Conservation (phyloP, 2,113 vertebrate species). For the Cyprinus carpio region DNA sequence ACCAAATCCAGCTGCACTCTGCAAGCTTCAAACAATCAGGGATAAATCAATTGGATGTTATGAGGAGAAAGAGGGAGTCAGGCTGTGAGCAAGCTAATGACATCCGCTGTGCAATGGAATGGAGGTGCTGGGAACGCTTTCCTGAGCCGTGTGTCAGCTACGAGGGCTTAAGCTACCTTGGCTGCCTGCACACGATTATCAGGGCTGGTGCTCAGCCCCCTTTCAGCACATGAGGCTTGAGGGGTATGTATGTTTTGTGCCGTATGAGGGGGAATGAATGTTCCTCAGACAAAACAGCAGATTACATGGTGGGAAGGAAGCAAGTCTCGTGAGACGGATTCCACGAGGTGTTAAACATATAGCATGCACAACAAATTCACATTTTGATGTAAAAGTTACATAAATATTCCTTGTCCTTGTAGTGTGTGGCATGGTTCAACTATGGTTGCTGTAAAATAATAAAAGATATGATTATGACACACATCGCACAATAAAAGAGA, state of each 20-base stretch:
- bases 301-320: conserved; percentile 62
- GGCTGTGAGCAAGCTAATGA: conserved; percentile 69
- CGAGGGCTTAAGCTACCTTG: conserved; percentile 7
- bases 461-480: neutral
- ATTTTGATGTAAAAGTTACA: conserved; percentile 36
- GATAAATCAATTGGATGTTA: conserved; percentile 77
- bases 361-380: conserved; percentile 14
- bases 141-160: conserved; percentile 45
- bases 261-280: conserved; percentile 54
- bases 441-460: neutral
- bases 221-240: conserved; percentile 45
- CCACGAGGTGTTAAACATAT: conserved; percentile 62
- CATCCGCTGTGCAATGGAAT: conserved; percentile 50
- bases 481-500: neutral
- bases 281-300: conserved; percentile 74
- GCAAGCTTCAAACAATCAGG: conserved; percentile 72
- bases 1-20: conserved; percentile 68
- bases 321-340: conserved; percentile 66
- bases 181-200: conserved; percentile 58
- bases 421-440: neutral
- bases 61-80: conserved; percentile 59
- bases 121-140: conserved; percentile 55
- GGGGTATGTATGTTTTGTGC: conserved; percentile 33
- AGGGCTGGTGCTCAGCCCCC: conserved; percentile 60
- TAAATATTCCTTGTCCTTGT: neutral